These are phyloP conservation scores for Morelia viridis DNA, from an alignment of 2,797 vertebrate species.

Conservation along the genomic window DNA sequence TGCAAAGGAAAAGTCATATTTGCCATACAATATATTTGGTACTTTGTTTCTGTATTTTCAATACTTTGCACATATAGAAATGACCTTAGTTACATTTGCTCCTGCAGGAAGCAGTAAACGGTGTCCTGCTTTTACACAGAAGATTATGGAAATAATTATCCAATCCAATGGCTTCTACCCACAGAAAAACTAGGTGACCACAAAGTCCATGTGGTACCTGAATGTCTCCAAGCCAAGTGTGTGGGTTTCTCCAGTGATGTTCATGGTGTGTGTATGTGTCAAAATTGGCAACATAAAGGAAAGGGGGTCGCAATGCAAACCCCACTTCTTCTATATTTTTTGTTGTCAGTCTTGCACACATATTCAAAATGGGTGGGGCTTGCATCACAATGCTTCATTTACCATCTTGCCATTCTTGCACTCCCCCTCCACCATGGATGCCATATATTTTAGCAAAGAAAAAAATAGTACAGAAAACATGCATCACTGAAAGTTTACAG, in stretches of 20 bases:
- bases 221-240: not conserved
- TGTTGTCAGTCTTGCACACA: not conserved
- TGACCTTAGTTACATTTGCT: not conserved
- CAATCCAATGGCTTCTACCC: not conserved
- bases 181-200: not conserved
- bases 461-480: not conserved
- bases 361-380: not conserved
- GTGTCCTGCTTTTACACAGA: not conserved
- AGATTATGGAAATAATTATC: not conserved
- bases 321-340: not conserved
- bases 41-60: not conserved
- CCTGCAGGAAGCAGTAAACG: not conserved
- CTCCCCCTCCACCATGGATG: not conserved
- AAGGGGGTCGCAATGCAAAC: not conserved
- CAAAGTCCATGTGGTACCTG: not conserved
- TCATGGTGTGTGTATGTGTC: not conserved
- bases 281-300: not conserved
- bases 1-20: not conserved
- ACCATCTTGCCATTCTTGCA: not conserved
- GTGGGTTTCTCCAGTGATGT: not conserved
- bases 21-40: not conserved
- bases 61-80: not conserved
- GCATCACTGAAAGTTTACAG: not conserved
- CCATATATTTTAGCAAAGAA: not conserved
- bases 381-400: not conserved